phyloP scores from a whole-genome alignment of 2,113 vertebrate species.

The Leptosomus discolor region DNA sequence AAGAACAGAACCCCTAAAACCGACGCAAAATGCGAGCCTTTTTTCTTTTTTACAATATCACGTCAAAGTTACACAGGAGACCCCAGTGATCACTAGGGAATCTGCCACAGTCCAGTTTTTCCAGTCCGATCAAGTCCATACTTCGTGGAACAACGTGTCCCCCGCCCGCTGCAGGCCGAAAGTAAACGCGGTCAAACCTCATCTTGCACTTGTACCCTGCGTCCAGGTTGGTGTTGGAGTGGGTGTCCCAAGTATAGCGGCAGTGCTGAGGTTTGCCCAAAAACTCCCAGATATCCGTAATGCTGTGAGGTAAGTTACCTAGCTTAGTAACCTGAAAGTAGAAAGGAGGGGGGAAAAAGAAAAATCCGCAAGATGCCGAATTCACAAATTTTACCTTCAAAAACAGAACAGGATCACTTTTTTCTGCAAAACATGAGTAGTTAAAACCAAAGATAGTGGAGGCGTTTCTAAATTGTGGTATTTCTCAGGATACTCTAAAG shows the following conservation, averaged over 20 bases:
- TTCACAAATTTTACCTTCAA: not conserved
- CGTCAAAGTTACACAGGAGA: slow-evolving; percentile 83
- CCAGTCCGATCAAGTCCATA: slow-evolving; percentile 87
- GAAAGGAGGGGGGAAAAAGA: not conserved
- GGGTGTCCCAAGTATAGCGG: slow-evolving; percentile 94
- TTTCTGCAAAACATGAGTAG: not conserved
- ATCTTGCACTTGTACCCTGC: slow-evolving; percentile 71
- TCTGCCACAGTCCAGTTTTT: slow-evolving; percentile 90
- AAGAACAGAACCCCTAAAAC: not conserved
- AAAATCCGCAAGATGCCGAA: not conserved
- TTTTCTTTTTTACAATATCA: slow-evolving; percentile 51
- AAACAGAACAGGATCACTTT: not conserved
- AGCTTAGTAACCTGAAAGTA: slow-evolving; percentile 80
- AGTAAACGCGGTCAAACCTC: slow-evolving; percentile 89
- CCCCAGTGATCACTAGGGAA: slow-evolving; percentile 98
- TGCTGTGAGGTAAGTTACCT: slow-evolving; percentile 76
- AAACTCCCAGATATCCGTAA: slow-evolving; percentile 89
- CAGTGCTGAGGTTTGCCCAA: slow-evolving; percentile 87
- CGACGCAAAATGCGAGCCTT: not conserved
- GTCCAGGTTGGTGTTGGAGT: slow-evolving; percentile 83
- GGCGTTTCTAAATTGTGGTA: not conserved
- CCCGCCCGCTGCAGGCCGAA: slow-evolving; percentile 71
- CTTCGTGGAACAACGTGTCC: slow-evolving; percentile 76
- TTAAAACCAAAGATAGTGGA: not conserved
- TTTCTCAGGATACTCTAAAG: not conserved